These are phyloP conservation scores for Propsilocerus akamusi DNA, from an alignment of 1,140 invertebrate species.

Conservation along the genomic window DNA sequence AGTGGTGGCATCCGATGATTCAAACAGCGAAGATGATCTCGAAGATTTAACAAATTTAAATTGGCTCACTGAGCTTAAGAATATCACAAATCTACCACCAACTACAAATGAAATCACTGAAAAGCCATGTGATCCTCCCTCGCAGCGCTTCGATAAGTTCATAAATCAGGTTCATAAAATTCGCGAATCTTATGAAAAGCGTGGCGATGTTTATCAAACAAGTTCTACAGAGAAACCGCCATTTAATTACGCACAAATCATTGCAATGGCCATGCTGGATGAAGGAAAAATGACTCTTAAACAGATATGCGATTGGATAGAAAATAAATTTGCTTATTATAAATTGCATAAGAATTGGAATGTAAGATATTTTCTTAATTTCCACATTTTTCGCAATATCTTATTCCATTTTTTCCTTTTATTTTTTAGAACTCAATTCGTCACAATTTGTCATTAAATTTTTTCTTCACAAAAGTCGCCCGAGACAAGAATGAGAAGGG, in stretches of 20 bases:
- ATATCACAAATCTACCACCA: neutral
- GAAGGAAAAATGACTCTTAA: slow-evolving; percentile 20
- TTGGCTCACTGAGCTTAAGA: neutral
- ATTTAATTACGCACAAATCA: slow-evolving; percentile 23
- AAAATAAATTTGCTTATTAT: slow-evolving; percentile 21
- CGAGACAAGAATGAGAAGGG: slow-evolving; percentile 21
- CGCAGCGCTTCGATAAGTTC: neutral
- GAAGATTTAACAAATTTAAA: neutral
- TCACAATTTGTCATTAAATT: slow-evolving; percentile 20
- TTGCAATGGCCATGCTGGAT: slow-evolving; percentile 22
- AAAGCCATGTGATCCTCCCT: neutral
- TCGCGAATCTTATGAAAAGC: slow-evolving; percentile 15
- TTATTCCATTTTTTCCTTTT: slow-evolving; percentile 18
- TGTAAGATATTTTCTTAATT: slow-evolving; percentile 17
- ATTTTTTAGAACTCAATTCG: slow-evolving; percentile 20
- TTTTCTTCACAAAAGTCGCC: slow-evolving; percentile 20
- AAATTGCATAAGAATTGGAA: slow-evolving; percentile 22
- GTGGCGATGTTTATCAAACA: slow-evolving; percentile 14
- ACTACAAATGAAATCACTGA: neutral
- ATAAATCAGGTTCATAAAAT: slow-evolving; percentile 11
- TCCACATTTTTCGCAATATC: slow-evolving; percentile 21
- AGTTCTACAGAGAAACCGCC: slow-evolving; percentile 18
- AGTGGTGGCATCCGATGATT: neutral
- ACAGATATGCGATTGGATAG: slow-evolving; percentile 22
- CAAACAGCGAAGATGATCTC: neutral